Base-by-base conservation (phyloP, 2,888 invertebrate genomes). In the Entomobrya multifasciata region DNA sequence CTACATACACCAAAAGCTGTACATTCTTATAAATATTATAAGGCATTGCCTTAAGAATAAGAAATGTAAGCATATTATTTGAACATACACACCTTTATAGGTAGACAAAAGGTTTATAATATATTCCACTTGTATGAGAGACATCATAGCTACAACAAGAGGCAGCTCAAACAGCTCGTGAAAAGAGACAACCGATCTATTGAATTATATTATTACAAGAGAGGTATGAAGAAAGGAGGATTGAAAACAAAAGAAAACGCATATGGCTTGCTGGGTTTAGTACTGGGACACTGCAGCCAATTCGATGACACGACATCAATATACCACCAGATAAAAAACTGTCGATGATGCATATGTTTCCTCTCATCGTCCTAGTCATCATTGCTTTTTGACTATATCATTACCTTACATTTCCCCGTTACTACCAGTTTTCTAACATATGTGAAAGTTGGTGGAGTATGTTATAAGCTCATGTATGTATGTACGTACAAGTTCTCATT, bases 151-250 rank as follows among this genome's bases (percentile, higher is more conserved):
- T n/a, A n/a, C n/a, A n/a, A n/a, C n/a, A 30, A 62, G 30, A n/a
- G n/a, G 20, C 5, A n/a, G n/a, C 1, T n/a, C 30, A 79, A 44
- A 49, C 49, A n/a, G 8, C 49, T 15, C 22, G 25, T 41, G 2
- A 47, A 36, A 13, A 55, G 44, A 47, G 47, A 72, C 72, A 57
- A 44, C 44, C 60, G 27, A 80, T 67, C 72, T 82, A 72, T 72
- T 82, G 81, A 82, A 82, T 82, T 74, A 80, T 70, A 80, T 80
- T 72, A 49, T 57, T 79, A 60, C 72, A 57, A 78, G 44, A 17
- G 2, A 22, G 22, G 20, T 27, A 15, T 72, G 72, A 47, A 60
- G 27, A 47, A 47, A 27, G 60, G 47, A 60, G 60, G 47, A 72
- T 72, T 47, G 41, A 67, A 30, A 72, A 62, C 55, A 17, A 62